phyloP scores from a whole-genome alignment of 2,113 vertebrate genomes.

The Dendropsophus ebraccatus region DNA sequence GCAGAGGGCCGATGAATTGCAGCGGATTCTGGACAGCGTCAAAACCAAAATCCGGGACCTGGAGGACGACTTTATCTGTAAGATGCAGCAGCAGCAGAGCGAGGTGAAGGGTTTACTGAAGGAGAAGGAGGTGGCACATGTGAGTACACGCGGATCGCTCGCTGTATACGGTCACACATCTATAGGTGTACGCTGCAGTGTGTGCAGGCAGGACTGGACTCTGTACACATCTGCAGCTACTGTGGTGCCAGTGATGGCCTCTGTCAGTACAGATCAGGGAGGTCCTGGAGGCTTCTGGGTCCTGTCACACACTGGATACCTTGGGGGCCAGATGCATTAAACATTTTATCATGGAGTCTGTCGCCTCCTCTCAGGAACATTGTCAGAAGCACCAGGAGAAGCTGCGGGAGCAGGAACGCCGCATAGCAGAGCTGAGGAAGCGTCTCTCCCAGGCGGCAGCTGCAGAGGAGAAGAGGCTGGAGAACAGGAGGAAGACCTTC shows the following conservation, averaged over 20 bases:
- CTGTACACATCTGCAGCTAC: too few species aligned
- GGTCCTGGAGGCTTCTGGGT: too few species aligned
- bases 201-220: too few species aligned
- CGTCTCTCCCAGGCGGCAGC: constrained; percentile 71
- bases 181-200: too few species aligned
- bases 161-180: neutral
- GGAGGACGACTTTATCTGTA: constrained; percentile 82
- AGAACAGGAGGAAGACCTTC: constrained; percentile 75
- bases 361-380: constrained; percentile 62
- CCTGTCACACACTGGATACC: too few species aligned
- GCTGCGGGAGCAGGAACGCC: constrained; percentile 72
- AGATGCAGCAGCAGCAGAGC: constrained; percentile 75
- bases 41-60: constrained; percentile 83
- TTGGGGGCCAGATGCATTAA: too few species aligned
- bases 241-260: too few species aligned
- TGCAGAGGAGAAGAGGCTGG: constrained; percentile 75
- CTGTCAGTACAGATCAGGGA: too few species aligned
- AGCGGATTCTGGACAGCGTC: constrained; percentile 78
- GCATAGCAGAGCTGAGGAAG: constrained; percentile 75
- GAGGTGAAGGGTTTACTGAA: constrained; percentile 76
- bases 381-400: constrained; percentile 75
- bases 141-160: constrained; percentile 59
- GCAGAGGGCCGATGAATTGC: constrained; percentile 78
- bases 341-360: too few species aligned
- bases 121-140: constrained; percentile 75